Base-by-base conservation (phyloP, 2,888 invertebrate species). In the Orchesella flavescens region DNA sequence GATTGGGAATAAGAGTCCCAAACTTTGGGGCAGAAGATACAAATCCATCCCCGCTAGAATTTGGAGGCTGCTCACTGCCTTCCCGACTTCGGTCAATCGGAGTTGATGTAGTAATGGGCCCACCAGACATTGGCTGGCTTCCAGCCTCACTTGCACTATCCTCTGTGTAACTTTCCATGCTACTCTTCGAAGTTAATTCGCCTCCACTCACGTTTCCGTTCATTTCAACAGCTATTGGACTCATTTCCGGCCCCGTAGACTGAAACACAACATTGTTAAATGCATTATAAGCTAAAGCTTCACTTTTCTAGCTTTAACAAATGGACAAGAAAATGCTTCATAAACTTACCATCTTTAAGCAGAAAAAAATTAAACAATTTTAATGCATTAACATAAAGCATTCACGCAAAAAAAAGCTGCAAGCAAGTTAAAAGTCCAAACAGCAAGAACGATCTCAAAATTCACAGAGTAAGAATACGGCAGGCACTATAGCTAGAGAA, bases 1-100 rank as follows among this genome's bases (percentile, higher is more conserved):
- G 92, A 91, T 97, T 97, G 84, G 97, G 97, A 89, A 98, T 96
- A 85, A 97, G 92, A 46, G 97, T 97, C 94, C 97, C 93, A 89
- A 91, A 92, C 89, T 92, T 92, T 1, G 92, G 92, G 57, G 91
- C 91, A 89, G 81, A 66, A 17, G 75, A 72, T 49, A 76, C 75
- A 43, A 65, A 84, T 49, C 78, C 81, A 85, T 79, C 85, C 78
- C 68, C 69, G 72, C 72, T 81, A 61, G 77, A 73, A 59, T 78
- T 78, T 3, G 66, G 77, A 53, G 83, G 83, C 69, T 83, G 83
- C 59, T 83, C 83, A 78, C 83, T 78, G 19, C 78, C 85, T 44
- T 86, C 86, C 23, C 83, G 79, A 80, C 86, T 86, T 76, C 81
- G 79, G 74, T 84, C 86, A 82, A 85, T 86, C 55, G 86, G 86